Evolutionary conservation across 2,888 invertebrate species (phyloP).

Genomic region (Leucophenga maculata): DNA sequence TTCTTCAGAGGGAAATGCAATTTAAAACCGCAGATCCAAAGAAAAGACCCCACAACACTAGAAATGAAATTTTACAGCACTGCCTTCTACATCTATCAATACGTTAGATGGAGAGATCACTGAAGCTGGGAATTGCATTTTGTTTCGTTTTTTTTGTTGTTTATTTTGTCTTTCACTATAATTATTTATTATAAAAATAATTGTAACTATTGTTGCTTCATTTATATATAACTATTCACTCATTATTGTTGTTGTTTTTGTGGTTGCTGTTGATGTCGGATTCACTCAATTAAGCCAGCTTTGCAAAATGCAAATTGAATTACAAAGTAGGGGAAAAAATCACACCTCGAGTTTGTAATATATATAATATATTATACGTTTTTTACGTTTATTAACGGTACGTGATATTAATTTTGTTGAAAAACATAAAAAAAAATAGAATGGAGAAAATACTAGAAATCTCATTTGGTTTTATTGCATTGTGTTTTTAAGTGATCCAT

Average conservation of each 20-base stretch:
- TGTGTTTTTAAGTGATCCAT: neutral
- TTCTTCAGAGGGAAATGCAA: neutral
- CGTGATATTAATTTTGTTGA: no score
- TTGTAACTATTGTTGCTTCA: constrained; percentile 66
- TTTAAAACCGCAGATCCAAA: constrained; percentile 10
- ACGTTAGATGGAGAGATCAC: neutral
- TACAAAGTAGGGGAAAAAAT: constrained; percentile 29
- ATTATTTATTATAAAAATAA: constrained; percentile 65
- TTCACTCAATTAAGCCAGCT: constrained; percentile 66
- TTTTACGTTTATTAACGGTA: constrained; percentile 43
- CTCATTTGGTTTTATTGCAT: constrained; percentile 35
- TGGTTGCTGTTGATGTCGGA: constrained; percentile 57
- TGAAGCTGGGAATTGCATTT: constrained; percentile 53
- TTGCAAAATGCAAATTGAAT: constrained; percentile 62
- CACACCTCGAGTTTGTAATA: constrained; percentile 30
- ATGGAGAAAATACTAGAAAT: constrained; percentile 38
- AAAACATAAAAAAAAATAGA: constrained; percentile 34
- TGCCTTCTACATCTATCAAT: neutral
- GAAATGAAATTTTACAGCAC: neutral
- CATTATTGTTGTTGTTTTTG: constrained; percentile 6
- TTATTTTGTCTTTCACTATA: constrained; percentile 43
- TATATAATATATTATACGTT: constrained; percentile 23
- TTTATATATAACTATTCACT: constrained; percentile 34
- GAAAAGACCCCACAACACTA: neutral
- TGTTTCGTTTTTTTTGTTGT: constrained; percentile 1